Evolutionary conservation across 1,140 invertebrate species (phyloP), one percentile per base, ranked within the genome.

Genomic region (Acromyrmex heyeri): DNA sequence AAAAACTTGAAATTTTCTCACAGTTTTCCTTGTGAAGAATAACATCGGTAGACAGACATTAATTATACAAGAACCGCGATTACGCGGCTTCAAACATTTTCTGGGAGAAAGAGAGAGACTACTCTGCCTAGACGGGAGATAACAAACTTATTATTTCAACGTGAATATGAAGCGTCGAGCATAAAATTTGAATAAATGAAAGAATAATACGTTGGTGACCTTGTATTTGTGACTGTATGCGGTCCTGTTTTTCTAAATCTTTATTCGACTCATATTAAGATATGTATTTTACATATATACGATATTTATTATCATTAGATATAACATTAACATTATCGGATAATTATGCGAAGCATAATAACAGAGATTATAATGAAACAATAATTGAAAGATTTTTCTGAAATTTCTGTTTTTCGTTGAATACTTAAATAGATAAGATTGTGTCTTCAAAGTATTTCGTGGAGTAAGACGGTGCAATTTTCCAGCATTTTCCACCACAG

Each of bases 121-220:
- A 44, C 4, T 61, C 55, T 16, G 24, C 10, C 38, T 44, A 14
- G 53, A 10, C 18, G 24, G 27, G 21, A 81, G 65, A 75, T 83
- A 82, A 82, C 38, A 57, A 83, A 83, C 79, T 83, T 83, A 50
- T 75, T 83, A 83, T 73, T 83, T 83, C 69, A 61, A 61, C 55
- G 53, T 27, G 24, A 59, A 48, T 7, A 34, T 82, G 50, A n/a
- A 73, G 34, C 38, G 55, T 83, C 55, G 38, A 16, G 79, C 55
- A 83, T 83, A 83, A 83, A 83, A 83, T 83, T 83, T 83, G 79
- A 83, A 83, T 73, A 73, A 83, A 83, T 83, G 79, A 73, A 83
- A 73, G 79, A 83, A 61, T 83, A 83, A 83, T 73, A 61, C 55
- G 27, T 16, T 38, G 7, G 16, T 30, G 79, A 82, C 24, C 38